Conservation (phyloP, 2,113 vertebrate species). For the Microcebus griseorufus region DNA sequence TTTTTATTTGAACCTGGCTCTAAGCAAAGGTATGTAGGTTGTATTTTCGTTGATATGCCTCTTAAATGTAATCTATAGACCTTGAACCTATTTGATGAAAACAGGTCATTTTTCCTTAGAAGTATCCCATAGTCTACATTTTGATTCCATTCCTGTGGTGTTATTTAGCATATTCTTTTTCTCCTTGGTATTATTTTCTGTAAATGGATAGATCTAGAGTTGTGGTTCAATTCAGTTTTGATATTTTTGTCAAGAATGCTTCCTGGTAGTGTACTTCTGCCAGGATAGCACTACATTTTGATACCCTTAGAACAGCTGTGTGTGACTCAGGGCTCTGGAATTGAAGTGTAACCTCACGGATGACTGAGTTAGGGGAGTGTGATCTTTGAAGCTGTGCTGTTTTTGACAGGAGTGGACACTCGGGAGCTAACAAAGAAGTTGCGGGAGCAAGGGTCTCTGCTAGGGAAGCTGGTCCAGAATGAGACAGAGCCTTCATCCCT, state of each 20-base stretch:
- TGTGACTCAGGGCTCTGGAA: not conserved
- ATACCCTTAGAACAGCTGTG: not conserved
- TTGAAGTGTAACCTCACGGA: not conserved
- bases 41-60: not conserved
- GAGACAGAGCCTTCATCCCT: constrained; percentile 82
- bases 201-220: not conserved
- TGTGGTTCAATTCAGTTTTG: not conserved
- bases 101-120: not conserved
- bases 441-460: constrained; percentile 93
- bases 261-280: not conserved
- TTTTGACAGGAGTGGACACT: constrained; percentile 91
- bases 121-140: not conserved
- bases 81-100: not conserved
- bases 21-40: not conserved
- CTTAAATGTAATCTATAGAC: not conserved
- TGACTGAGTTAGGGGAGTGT: not conserved
- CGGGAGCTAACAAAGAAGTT: constrained; percentile 95
- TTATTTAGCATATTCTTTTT: not conserved
- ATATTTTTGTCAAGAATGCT: not conserved
- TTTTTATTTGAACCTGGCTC: not conserved
- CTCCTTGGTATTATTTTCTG: not conserved
- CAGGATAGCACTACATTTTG: not conserved
- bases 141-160: not conserved
- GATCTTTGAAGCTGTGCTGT: not conserved
- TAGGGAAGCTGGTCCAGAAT: constrained; percentile 93